These are phyloP conservation scores for Scytalopus superciliaris DNA, from an alignment of 2,113 vertebrate genomes.

Conservation along the genomic window DNA sequence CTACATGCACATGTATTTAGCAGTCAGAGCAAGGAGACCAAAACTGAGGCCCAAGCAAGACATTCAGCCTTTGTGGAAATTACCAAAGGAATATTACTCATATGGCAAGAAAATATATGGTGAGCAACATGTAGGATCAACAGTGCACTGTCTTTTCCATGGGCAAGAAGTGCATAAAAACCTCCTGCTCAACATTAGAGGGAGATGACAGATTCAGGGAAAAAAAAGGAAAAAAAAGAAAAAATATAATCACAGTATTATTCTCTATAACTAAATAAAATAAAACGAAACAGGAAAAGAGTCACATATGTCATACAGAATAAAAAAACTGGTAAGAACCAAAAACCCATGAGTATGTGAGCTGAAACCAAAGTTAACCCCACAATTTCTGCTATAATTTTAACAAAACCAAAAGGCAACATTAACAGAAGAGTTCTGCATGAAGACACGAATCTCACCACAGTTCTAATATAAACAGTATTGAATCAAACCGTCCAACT, in stretches of 20 bases:
- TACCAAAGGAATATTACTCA: not conserved
- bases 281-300: not conserved
- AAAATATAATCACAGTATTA: not conserved
- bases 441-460: not conserved
- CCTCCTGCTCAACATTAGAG: not conserved
- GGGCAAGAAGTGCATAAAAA: not conserved
- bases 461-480: not conserved
- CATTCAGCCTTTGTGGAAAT: not conserved
- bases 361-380: not conserved
- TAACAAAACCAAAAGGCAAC: not conserved
- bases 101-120: not conserved
- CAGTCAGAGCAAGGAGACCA: not conserved
- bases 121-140: not conserved
- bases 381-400: not conserved
- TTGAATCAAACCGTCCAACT: not conserved
- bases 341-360: not conserved
- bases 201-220: not conserved
- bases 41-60: not conserved
- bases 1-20: not conserved
- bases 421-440: not conserved
- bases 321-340: not conserved
- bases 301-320: not conserved
- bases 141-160: not conserved
- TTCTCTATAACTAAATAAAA: not conserved
- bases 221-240: not conserved